A percentile compares a stretch with the other conserved stretches of the same genome.
phyloP scores from a whole-genome alignment of 2,888 invertebrate genomes.

The Pycnomerus fuliginosus region DNA sequence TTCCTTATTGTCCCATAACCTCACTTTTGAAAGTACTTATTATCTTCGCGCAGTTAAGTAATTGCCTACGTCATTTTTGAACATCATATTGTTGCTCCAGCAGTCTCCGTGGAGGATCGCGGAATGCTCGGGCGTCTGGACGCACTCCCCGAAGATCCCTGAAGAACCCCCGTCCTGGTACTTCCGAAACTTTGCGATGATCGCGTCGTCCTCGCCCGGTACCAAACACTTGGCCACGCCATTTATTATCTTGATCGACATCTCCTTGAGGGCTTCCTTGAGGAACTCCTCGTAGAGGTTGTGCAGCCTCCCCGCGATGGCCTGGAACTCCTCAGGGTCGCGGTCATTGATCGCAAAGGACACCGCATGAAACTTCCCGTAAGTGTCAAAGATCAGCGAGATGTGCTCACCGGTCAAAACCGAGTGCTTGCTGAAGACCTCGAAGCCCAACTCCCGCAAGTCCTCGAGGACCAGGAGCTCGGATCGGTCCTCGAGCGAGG shows the following conservation, averaged over 20 bases:
- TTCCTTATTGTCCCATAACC: no score
- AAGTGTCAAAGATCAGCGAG: conserved; percentile 26
- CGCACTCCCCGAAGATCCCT: background rate
- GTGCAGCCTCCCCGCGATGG: background rate
- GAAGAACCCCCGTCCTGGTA: background rate
- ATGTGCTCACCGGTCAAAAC: conserved; percentile 27
- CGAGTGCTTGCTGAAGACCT: conserved; percentile 10
- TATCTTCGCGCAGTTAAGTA: no score
- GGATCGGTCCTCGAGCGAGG: background rate
- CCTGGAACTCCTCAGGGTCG: conserved; percentile 17
- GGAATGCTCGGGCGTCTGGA: conserved; percentile 2
- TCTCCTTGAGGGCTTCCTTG: background rate
- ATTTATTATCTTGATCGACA: background rate
- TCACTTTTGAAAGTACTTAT: no score
- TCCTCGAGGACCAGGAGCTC: conserved; percentile 8
- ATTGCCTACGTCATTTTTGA: conserved; percentile 22
- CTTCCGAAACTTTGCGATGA: conserved; percentile 2
- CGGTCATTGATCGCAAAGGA: conserved; percentile 30
- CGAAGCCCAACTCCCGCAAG: conserved; percentile 4
- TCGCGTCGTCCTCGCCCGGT: conserved; percentile 6
- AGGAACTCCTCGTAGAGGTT: conserved; percentile 1
- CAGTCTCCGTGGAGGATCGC: conserved; percentile 26
- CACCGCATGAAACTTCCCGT: conserved; percentile 34
- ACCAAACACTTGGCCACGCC: background rate
- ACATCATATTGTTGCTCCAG: conserved; percentile 31